These are phyloP conservation scores for Cryptus viduatorius DNA, from an alignment of 2,888 invertebrate species.

Conservation along the genomic window DNA sequence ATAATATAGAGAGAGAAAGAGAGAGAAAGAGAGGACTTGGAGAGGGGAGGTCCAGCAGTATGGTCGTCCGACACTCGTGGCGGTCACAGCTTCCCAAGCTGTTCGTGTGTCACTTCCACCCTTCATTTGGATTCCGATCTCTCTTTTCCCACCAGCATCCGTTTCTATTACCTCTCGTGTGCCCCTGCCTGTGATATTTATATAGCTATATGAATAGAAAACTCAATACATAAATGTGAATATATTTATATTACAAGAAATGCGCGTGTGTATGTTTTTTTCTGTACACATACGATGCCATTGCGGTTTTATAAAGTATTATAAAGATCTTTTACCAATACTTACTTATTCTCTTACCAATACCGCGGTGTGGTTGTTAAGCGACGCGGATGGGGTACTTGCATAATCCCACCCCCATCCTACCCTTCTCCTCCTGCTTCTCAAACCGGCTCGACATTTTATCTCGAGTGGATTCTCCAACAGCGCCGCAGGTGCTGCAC, in stretches of 20 bases:
- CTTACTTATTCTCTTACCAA: not conserved
- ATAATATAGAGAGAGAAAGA: not conserved
- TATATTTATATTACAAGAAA: not conserved
- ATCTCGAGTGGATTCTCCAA: constrained; percentile 56
- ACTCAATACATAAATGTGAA: not conserved
- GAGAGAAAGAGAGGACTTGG: not conserved
- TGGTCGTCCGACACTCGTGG: constrained; percentile 26
- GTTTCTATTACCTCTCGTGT: constrained; percentile 6
- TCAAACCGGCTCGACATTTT: constrained; percentile 53
- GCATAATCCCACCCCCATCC: constrained; percentile 40
- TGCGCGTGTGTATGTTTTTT: not conserved
- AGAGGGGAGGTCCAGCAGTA: constrained; percentile 20
- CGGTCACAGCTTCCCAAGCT: constrained; percentile 26
- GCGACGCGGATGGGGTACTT: constrained; percentile 31
- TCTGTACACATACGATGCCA: not conserved
- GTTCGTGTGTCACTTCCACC: constrained; percentile 26
- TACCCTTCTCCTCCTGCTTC: not conserved
- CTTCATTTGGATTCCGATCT: constrained; percentile 19
- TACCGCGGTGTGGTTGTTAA: constrained; percentile 3
- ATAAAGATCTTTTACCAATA: not conserved
- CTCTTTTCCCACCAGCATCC: not conserved
- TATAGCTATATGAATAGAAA: not conserved
- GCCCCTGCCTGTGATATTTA: not conserved
- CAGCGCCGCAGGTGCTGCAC: constrained; percentile 20
- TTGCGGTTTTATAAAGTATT: not conserved